Evolutionary conservation across 2,113 vertebrate species (phyloP), one percentile per base, ranked within the genome.

Genomic region (Campylomormyrus numenius): DNA sequence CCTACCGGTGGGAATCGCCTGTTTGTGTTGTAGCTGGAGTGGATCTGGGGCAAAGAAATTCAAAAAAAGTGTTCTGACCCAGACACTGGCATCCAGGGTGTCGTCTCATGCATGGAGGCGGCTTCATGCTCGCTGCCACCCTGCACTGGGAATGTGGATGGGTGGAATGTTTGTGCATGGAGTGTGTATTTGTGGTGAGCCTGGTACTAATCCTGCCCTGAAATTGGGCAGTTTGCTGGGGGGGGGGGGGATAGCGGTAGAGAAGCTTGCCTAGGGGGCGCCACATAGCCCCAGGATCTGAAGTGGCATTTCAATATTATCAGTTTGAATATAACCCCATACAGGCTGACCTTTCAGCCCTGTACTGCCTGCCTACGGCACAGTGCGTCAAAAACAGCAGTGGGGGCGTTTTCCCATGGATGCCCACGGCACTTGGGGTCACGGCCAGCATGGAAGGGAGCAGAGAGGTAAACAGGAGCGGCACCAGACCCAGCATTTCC

Each of bases 401-500:
- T 39, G 31, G 39, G 15, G 15, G 35, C 7, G 1, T 13, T 11
- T 31, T 10, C 62, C 62, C 9, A 10, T 3, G n/a, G 62, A 66
- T 66, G 24, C n/a, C 62, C n/a, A 31, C 8, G 2, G 7, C 24
- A 10, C 58, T 5, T 58, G 88, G 58, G 86, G 46, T n/a, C 70
- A 87, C 6, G 31, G 88, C 39, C 11, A 2, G 62, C 27, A 62
- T 70, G 83, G 5, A 90, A 91, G 93, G 93, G 94, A 92, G 92
- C 90, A 0, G 3, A 13, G 21, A 0, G 87, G 87, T 93, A 93
- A 94, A 94, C 92, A 94, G 93, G 92, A 94, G 93, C 89, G 53
- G 35, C 90, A 62, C 87, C 89, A 91, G 91, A 90, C 86, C 90
- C 90, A 90, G 91, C 90, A 91, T 88, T 31, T 9, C 19, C 46